Conservation (phyloP, 2,888 invertebrate species). For the Dicycla oo region DNA sequence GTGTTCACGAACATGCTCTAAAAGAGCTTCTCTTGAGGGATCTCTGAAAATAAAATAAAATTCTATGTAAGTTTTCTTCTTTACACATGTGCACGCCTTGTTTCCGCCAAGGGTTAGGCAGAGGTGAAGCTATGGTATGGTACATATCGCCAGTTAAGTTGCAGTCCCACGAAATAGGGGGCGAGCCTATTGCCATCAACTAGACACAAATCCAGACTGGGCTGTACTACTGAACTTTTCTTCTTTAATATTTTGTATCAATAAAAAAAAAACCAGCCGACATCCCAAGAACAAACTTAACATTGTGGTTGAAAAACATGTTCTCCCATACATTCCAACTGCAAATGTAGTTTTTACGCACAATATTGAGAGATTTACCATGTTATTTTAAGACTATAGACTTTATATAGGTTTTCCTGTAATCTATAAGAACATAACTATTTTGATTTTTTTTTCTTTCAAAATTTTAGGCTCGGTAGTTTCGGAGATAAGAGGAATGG, state of each 20-base stretch:
- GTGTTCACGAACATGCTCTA: slow-evolving; percentile 87
- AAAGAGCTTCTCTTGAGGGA: slow-evolving; percentile 85
- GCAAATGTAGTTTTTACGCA: too few relatives aligned
- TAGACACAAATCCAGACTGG: not conserved
- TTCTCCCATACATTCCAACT: too few relatives aligned
- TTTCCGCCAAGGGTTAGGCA: not conserved
- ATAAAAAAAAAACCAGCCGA: too few relatives aligned
- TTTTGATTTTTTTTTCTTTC: too few relatives aligned
- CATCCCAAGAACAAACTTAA: too few relatives aligned
- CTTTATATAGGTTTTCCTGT: too few relatives aligned
- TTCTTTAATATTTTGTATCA: not conserved
- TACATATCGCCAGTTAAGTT: not conserved
- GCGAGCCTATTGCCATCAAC: not conserved
- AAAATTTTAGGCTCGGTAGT: too few relatives aligned
- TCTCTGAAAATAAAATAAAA: slow-evolving; percentile 74
- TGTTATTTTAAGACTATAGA: too few relatives aligned
- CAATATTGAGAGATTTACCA: too few relatives aligned
- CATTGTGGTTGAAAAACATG: too few relatives aligned
- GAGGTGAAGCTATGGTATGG: not conserved
- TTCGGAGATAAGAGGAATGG: too few relatives aligned
- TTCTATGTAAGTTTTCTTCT: not conserved
- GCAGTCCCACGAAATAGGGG: not conserved
- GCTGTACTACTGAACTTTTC: not conserved
- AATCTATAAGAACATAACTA: too few relatives aligned
- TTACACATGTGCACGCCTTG: not conserved